Conservation (phyloP, 2,797 vertebrate genomes). For the Mormyrops boulengeri region DNA sequence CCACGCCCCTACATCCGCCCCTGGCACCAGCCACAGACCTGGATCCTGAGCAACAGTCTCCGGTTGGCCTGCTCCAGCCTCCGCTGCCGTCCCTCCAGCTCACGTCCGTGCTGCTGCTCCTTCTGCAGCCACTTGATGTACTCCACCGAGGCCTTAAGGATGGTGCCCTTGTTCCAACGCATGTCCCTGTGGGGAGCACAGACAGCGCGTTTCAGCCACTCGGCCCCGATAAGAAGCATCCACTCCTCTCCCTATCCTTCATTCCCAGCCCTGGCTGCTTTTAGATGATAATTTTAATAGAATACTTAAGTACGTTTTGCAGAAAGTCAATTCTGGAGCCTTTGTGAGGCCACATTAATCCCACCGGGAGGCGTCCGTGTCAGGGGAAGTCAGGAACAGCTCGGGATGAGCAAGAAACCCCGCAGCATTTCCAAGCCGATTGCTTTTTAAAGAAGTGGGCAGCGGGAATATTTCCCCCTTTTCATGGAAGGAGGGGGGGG, state of each 20-base stretch:
- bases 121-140: conserved; percentile 99
- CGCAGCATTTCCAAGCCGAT: conserved; percentile 61
- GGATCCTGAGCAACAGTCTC: conserved; percentile 87
- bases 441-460: conserved; percentile 47
- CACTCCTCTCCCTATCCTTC: conserved; percentile 98
- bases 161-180: conserved; percentile 99
- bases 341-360: conserved; percentile 98
- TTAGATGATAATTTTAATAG: conserved; percentile 99
- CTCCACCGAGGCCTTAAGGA: conserved; percentile 99
- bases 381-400: conserved; percentile 81
- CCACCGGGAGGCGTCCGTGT: conserved; percentile 92
- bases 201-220: conserved; percentile 83
- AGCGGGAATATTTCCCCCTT: conserved; percentile 58
- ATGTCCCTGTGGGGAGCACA: conserved; percentile 84
- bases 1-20: background rate
- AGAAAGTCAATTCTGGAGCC: conserved; percentile 72
- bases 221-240: conserved; percentile 83
- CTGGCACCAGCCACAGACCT: conserved; percentile 64
- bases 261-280: conserved; percentile 93
- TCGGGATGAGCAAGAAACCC: conserved; percentile 74
- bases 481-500: conserved; percentile 41
- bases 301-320: conserved; percentile 88
- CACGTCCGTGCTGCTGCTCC: conserved; percentile 91
- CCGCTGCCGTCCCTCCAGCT: conserved; percentile 91
- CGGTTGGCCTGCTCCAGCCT: conserved; percentile 93